These are phyloP conservation scores for Gari tellinella DNA, from an alignment of 2,888 invertebrate species.

Conservation along the genomic window DNA sequence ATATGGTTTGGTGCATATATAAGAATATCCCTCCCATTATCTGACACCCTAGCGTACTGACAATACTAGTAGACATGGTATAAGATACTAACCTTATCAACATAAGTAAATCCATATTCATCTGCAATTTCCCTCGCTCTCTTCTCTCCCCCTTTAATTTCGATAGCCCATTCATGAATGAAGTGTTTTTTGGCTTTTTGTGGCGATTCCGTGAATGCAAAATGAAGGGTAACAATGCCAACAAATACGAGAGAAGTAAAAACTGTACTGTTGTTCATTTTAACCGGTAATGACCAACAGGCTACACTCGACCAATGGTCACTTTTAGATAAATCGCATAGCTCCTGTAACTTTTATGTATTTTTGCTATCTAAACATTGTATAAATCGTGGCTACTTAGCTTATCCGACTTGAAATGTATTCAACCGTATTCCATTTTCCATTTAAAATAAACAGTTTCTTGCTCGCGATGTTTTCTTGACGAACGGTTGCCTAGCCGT, in stretches of 20 bases:
- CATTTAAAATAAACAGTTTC: conserved; percentile 1
- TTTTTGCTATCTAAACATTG: too few species aligned
- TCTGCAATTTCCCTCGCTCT: conserved; percentile 75
- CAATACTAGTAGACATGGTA: too few species aligned
- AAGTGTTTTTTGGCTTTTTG: conserved; percentile 57
- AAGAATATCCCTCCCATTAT: too few species aligned
- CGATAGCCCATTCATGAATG: conserved; percentile 82
- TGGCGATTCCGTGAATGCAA: conserved; percentile 22
- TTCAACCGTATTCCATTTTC: conserved; percentile 57
- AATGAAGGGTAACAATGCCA: conserved; percentile 19
- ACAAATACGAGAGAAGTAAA: conserved; percentile 10
- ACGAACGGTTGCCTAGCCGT: conserved; percentile 30
- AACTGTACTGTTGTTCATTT: conserved; percentile 27
- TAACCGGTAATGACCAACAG: conserved; percentile 15
- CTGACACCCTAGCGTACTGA: too few species aligned
- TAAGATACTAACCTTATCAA: conserved; percentile 63
- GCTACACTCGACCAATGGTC: neutral
- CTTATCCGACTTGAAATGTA: too few species aligned
- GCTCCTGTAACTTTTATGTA: neutral
- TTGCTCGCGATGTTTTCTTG: neutral
- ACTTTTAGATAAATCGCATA: neutral
- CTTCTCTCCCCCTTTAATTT: conserved; percentile 76
- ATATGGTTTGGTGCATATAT: too few species aligned
- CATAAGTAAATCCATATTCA: conserved; percentile 79
- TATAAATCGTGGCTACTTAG: neutral